Conservation (phyloP, 2,888 invertebrate species). For the Lasioglossum figueresi region DNA sequence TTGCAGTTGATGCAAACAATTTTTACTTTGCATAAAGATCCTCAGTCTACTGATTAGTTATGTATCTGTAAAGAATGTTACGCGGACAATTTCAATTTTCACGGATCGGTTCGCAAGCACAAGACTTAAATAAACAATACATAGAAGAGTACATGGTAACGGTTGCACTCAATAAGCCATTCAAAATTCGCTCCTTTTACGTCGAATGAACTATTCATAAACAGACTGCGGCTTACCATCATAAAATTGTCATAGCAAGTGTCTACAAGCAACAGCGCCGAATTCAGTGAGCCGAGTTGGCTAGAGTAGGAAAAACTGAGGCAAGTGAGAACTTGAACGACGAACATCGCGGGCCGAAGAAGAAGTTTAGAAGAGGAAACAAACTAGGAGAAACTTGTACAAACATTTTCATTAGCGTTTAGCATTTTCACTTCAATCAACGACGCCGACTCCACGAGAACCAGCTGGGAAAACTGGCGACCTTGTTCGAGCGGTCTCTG, state of each 20-base stretch:
- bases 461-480: not conserved
- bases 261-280: not conserved
- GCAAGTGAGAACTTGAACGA: conserved; percentile 1
- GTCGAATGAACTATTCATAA: not conserved
- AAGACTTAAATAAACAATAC: too few species aligned
- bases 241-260: not conserved
- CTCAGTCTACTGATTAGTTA: too few species aligned
- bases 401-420: conserved; percentile 6
- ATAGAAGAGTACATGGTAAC: too few species aligned
- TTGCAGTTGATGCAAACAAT: too few species aligned
- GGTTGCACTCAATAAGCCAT: not conserved
- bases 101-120: too few species aligned
- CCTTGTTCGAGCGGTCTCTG: not conserved
- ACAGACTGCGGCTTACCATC: not conserved
- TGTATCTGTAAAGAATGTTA: too few species aligned
- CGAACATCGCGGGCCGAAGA: not conserved
- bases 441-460: not conserved
- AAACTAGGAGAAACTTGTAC: conserved; percentile 2
- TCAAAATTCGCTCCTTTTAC: too few species aligned
- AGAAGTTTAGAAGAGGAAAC: not conserved
- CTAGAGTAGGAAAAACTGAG: not conserved
- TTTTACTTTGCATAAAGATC: too few species aligned
- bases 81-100: too few species aligned
- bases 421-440: not conserved
- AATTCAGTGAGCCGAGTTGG: not conserved